Evolutionary conservation across 2,113 vertebrate species (phyloP).

Genomic region (Morone chrysops): DNA sequence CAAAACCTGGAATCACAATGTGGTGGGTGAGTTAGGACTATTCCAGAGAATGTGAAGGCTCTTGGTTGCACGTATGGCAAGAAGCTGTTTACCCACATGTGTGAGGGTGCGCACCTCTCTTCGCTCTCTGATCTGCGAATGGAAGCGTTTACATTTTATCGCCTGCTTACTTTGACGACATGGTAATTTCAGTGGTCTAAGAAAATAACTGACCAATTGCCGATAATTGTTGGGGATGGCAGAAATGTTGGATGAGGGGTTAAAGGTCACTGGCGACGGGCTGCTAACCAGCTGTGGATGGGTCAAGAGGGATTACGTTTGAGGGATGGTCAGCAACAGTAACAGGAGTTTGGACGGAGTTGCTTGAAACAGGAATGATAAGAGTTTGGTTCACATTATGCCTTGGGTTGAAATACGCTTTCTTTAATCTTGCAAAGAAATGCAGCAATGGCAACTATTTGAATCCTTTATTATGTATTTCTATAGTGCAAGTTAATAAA

Average conservation of each 20-base stretch:
- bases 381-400: background rate
- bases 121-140: constrained; percentile 78
- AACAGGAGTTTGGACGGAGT: background rate
- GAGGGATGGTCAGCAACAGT: constrained; percentile 58
- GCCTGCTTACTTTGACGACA: constrained; percentile 80
- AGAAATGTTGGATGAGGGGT: constrained; percentile 80
- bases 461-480: background rate
- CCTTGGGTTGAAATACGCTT: too few species aligned
- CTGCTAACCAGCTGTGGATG: constrained; percentile 87
- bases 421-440: background rate
- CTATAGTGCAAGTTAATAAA: background rate
- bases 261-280: constrained; percentile 76
- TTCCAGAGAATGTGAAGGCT: background rate
- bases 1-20: background rate
- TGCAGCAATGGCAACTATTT: too few species aligned
- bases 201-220: constrained; percentile 92
- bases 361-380: background rate
- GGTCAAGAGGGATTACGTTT: constrained; percentile 81
- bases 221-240: constrained; percentile 87
- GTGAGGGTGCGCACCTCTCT: constrained; percentile 50
- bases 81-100: constrained; percentile 57
- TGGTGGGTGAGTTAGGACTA: background rate
- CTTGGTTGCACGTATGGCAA: background rate
- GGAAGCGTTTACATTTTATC: constrained; percentile 87
- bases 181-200: constrained; percentile 87